Base-by-base conservation (phyloP, 1,140 invertebrate species). In the Lepidurus couesii region DNA sequence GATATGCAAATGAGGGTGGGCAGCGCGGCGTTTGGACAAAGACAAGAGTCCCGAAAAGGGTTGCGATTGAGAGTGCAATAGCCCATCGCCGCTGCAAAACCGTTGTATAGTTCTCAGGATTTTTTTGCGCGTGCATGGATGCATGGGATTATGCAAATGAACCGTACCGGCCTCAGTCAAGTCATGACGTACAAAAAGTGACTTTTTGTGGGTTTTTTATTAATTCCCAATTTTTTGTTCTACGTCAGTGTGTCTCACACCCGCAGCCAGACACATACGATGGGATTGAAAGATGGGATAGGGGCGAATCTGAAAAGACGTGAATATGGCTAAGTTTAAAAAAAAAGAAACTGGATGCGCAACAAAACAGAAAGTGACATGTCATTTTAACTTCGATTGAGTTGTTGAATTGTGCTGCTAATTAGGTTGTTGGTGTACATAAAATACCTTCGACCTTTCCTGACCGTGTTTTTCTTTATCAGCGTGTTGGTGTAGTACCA, bases 331-430 rank as follows among this genome's bases (percentile, higher is more conserved):
- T n/a, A 65, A 65, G 53, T n/a, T n/a, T n/a, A 65, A 9, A 65
- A 65, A 65, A 65, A 65, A 65, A 16, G 13, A 65, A 65, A 65
- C 53, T n/a, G 53, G 53, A 16, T 65, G 53, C 53, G 53, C 53
- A 65, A 65, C 53, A 65, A 65, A 65, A 65, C 16, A 65, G 53
- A 65, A 65, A 65, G 53, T 65, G 53, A 65, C 53, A 65, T 65
- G 53, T 65, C 53, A 65, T 65, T 65, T 65, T 65, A 65, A 65
- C 53, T 65, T 65, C 53, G 53, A 65, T 65, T 65, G 53, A 65
- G 53, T 65, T 65, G 53, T 65, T 65, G 53, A 65, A 65, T 65
- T 65, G 53, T 65, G 53, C 53, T 65, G 53, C 53, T 65, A 65
- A 65, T 65, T 65, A 65, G 53, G 53, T 65, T 65, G 53, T 65